Conservation (phyloP, 2,888 invertebrate genomes). For the Mayetiola destructor region DNA sequence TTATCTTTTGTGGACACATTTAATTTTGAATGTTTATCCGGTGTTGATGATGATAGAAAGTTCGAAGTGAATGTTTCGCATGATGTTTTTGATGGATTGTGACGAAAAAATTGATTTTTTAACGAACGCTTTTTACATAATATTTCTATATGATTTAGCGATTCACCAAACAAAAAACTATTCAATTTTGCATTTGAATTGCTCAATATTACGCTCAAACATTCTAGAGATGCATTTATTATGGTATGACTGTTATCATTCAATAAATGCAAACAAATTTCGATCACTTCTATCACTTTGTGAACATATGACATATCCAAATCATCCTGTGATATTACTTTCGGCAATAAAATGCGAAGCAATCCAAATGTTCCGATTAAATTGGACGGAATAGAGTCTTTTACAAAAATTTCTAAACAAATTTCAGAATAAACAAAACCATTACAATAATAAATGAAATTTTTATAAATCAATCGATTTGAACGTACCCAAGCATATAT, state of each 20-base stretch:
- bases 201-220: conserved; percentile 32
- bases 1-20: not conserved
- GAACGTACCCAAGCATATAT: conserved; percentile 32
- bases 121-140: conserved; percentile 34
- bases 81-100: not conserved
- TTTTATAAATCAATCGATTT: not conserved
- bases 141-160: conserved; percentile 33
- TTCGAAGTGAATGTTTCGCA: not conserved
- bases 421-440: too few species aligned
- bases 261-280: conserved; percentile 57
- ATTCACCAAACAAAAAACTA: conserved; percentile 26
- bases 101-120: conserved; percentile 35
- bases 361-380: conserved; percentile 53
- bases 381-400: conserved; percentile 35
- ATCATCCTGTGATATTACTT: conserved; percentile 31
- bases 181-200: conserved; percentile 13
- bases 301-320: conserved; percentile 23
- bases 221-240: conserved; percentile 73
- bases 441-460: not conserved
- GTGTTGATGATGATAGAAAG: too few species aligned
- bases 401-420: conserved; percentile 29
- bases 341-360: conserved; percentile 47
- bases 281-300: conserved; percentile 50
- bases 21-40: not conserved
- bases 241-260: conserved; percentile 69